These are phyloP conservation scores for Monochamus alternatus DNA, from an alignment of 2,888 invertebrate genomes.

Conservation along the genomic window DNA sequence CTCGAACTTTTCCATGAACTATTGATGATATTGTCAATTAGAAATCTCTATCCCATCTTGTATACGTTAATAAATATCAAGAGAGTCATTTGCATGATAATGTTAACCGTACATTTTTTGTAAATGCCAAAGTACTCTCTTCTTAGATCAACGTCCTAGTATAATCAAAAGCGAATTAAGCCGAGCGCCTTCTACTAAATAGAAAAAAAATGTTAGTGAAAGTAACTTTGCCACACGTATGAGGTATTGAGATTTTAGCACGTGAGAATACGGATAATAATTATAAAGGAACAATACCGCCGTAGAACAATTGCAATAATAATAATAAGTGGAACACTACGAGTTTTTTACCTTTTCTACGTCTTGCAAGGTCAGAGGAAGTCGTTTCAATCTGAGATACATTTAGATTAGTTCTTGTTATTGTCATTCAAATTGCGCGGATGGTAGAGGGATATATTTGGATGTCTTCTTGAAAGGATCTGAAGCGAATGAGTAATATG, in stretches of 20 bases:
- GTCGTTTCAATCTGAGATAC: not conserved
- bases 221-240: constrained; percentile 20
- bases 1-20: no score
- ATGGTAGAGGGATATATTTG: no score
- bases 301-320: not conserved
- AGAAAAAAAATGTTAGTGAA: constrained; percentile 26
- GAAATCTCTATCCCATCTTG: no score
- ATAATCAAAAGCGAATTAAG: constrained; percentile 5
- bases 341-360: not conserved
- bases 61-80: no score
- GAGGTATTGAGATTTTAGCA: not conserved
- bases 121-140: constrained; percentile 1
- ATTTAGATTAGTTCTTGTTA: no score
- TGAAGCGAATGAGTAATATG: no score
- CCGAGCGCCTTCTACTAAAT: not conserved
- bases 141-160: constrained; percentile 15
- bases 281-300: not conserved
- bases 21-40: no score
- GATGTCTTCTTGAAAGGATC: no score
- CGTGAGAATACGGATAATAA: constrained; percentile 18
- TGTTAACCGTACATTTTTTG: constrained; percentile 2
- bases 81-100: not conserved
- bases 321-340: not conserved
- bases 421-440: no score
- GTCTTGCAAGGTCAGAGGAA: not conserved